Evolutionary conservation across 2,888 invertebrate species (phyloP), one percentile per base, ranked within the genome.

Genomic region (Thysanoteuthis rhombus): DNA sequence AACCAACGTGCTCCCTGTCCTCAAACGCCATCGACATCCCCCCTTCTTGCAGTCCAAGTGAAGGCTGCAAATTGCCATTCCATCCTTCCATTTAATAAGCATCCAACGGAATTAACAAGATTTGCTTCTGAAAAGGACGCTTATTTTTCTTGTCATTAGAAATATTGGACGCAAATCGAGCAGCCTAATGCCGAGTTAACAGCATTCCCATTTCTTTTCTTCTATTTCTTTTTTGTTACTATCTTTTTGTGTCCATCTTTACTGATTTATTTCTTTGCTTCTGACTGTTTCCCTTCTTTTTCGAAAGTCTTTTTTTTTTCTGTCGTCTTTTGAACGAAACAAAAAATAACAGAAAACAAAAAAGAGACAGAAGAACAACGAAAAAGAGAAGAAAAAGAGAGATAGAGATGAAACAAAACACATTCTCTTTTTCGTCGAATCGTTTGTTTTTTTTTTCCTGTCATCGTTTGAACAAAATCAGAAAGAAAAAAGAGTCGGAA

Each of bases 101-200:
- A 75, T 75, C n/a, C 75, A 75, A 75, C 75, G 75, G 75, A 75
- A 75, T 75, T 75, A 75, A 75, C 75, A 75, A 75, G 75, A 36
- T 75, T 75, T 75, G 75, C 75, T 12, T 75, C 75, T 75, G 75
- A 75, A 75, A 75, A 75, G 75, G 75, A 75, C 75, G 75, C 75
- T 75, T 75, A 75, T 75, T 75, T 75, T 75, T 75, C 75, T 75
- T n/a, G 75, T 75, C 75, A 75, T 75, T 75, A 75, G 75, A 75
- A 75, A 75, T 75, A 75, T 75, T 75, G 75, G 75, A 75, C 75
- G 75, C 75, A 75, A 75, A 75, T 75, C 75, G 75, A 75, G 75
- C 75, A 75, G 75, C 75, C 75, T 75, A 75, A 75, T 75, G 75
- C 75, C 75, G 36, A n/a, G n/a, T 75, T 75, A 75, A 75, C 75